Conservation (phyloP, 2,797 vertebrate species). For the Hapalemur alaotrensis region DNA sequence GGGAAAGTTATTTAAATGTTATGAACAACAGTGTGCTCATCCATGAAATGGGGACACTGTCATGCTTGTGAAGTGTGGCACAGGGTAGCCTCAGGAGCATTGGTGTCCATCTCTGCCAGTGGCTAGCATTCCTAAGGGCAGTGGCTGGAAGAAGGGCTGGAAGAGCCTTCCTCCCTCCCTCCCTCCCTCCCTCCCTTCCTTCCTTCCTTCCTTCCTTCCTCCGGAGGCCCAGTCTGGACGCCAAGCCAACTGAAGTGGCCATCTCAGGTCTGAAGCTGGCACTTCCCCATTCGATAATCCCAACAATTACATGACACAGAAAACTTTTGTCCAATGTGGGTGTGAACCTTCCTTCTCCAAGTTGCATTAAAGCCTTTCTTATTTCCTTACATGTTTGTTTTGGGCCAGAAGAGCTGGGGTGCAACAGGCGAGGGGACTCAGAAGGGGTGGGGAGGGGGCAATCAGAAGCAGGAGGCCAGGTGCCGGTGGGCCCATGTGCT, state of each 20-base stretch:
- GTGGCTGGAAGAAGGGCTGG: too few relatives aligned
- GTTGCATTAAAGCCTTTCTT: background rate
- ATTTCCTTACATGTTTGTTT: background rate
- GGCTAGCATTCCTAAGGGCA: background rate
- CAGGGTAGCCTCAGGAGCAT: accelerated
- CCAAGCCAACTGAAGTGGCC: background rate
- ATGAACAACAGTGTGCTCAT: background rate
- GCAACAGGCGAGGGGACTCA: background rate
- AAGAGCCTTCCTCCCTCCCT: background rate
- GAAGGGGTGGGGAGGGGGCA: background rate
- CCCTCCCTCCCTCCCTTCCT: too few relatives aligned
- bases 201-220: background rate
- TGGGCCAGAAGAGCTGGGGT: background rate
- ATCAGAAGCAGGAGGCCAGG: background rate
- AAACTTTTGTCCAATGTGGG: background rate
- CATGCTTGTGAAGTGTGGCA: accelerated
- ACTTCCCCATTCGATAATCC: background rate
- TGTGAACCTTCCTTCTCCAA: background rate
- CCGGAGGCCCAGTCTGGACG: background rate
- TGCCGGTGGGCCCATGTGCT: accelerated
- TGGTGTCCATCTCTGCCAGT: accelerated
- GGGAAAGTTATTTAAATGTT: background rate
- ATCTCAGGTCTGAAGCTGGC: background rate
- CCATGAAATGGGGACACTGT: background rate
- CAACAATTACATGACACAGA: background rate